These are phyloP conservation scores for Tangara arthus DNA, from an alignment of 2,797 vertebrate genomes.

Conservation along the genomic window DNA sequence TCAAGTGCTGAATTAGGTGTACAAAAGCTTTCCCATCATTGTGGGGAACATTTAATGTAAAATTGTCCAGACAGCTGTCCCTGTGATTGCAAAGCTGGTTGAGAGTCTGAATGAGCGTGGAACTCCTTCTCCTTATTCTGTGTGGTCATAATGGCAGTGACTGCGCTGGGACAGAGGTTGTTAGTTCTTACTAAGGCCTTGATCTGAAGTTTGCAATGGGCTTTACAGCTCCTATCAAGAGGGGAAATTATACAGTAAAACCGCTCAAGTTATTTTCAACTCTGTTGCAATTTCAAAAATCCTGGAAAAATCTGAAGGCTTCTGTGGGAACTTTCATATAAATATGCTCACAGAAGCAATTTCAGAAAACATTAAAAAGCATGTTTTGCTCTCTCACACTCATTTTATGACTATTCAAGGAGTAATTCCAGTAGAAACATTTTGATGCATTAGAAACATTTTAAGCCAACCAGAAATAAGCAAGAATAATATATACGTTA, in stretches of 20 bases:
- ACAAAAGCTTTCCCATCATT: background rate
- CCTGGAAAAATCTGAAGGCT: background rate
- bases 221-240: background rate
- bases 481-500: background rate
- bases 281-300: background rate
- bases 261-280: background rate
- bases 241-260: background rate
- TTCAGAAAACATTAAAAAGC: background rate
- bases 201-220: background rate
- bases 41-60: background rate
- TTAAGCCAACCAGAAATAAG: background rate
- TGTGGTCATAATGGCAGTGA: background rate
- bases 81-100: background rate
- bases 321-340: background rate
- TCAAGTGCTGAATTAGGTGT: background rate
- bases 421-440: background rate
- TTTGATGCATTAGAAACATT: background rate
- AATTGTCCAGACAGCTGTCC: background rate
- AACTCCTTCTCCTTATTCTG: background rate
- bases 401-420: background rate
- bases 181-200: background rate
- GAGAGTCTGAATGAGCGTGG: accelerated
- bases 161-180: background rate
- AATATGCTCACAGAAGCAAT: background rate
- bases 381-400: background rate